phyloP scores from a whole-genome alignment of 2,888 invertebrate species.

The Aromia moschata region DNA sequence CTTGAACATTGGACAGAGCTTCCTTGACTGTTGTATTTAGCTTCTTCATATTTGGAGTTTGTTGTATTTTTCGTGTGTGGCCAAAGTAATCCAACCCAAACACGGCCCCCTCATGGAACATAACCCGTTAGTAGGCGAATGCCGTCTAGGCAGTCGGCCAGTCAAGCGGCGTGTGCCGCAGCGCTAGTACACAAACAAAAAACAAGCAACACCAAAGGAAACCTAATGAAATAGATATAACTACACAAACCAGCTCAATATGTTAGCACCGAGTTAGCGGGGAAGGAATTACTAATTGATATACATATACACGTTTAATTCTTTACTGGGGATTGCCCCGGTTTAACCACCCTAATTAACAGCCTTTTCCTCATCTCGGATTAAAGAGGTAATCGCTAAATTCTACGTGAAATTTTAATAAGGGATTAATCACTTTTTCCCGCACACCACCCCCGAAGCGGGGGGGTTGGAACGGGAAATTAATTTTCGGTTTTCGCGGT shows the following conservation, averaged over 20 bases:
- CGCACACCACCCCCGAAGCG: background rate
- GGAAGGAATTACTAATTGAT: slow-evolving; percentile 58
- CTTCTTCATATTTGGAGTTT: no score
- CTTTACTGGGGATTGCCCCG: slow-evolving; percentile 51
- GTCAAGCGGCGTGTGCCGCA: slow-evolving; percentile 31
- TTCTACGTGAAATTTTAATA: slow-evolving; percentile 13
- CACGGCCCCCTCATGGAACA: no score
- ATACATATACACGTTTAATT: slow-evolving; percentile 57
- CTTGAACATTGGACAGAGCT: no score
- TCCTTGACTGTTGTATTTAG: no score
- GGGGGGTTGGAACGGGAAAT: background rate
- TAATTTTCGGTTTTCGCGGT: background rate
- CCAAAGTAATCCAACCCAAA: no score
- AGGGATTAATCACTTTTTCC: slow-evolving; percentile 12
- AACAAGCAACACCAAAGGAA: slow-evolving; percentile 34
- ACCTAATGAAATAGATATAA: slow-evolving; percentile 52
- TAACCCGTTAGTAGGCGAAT: slow-evolving; percentile 58
- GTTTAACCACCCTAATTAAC: slow-evolving; percentile 54
- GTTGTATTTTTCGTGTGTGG: no score
- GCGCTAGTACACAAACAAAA: slow-evolving; percentile 49
- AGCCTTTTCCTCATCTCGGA: slow-evolving; percentile 29
- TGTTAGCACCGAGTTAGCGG: slow-evolving; percentile 58
- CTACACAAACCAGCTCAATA: slow-evolving; percentile 58
- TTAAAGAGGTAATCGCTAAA: slow-evolving; percentile 14
- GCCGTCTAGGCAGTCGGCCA: slow-evolving; percentile 46